phyloP scores from a whole-genome alignment of 2,797 vertebrate species.

The Cichlasoma orientale region DNA sequence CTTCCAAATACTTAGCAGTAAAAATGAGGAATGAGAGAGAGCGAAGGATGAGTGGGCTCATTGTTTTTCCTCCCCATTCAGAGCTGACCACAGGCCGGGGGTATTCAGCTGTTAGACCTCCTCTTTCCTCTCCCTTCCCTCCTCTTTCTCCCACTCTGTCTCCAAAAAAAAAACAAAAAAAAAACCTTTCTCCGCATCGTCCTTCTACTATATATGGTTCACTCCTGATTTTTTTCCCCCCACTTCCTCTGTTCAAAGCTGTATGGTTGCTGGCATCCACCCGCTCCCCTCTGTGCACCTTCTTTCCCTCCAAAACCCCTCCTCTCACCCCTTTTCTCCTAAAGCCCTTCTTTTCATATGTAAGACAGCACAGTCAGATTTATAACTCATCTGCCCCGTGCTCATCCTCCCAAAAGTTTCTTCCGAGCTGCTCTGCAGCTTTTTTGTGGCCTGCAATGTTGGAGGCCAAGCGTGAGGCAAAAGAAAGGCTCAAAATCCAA shows the following conservation, averaged over 20 bases:
- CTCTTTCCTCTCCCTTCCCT: constrained; percentile 48
- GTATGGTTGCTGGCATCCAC: constrained; percentile 39
- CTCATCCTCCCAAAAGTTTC: constrained; percentile 29
- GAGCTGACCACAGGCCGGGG: constrained; percentile 68
- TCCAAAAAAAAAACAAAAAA: constrained; percentile 9
- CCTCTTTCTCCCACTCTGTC: constrained; percentile 16
- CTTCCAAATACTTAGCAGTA: constrained; percentile 16
- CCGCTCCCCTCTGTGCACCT: constrained; percentile 23
- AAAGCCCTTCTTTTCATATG: constrained; percentile 26
- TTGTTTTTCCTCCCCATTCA: constrained; percentile 82
- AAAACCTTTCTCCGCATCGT: background rate
- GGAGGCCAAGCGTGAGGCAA: constrained; percentile 14
- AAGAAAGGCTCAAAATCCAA: constrained; percentile 40
- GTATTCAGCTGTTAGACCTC: constrained; percentile 78
- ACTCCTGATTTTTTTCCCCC: constrained; percentile 38
- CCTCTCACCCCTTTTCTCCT: background rate
- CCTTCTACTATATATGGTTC: constrained; percentile 2
- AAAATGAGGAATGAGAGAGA: constrained; percentile 48
- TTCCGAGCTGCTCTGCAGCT: constrained; percentile 27
- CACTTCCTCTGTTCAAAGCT: constrained; percentile 56
- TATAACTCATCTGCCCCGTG: constrained; percentile 25
- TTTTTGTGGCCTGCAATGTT: constrained; percentile 26
- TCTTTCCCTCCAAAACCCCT: constrained; percentile 32
- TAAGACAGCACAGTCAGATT: constrained; percentile 45
- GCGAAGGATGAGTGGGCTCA: constrained; percentile 79